Percentiles rank a stretch among this genome's conserved stretches.
Evolutionary conservation across 2,888 invertebrate genomes (phyloP).

Genomic region (Margaritifera margaritifera): DNA sequence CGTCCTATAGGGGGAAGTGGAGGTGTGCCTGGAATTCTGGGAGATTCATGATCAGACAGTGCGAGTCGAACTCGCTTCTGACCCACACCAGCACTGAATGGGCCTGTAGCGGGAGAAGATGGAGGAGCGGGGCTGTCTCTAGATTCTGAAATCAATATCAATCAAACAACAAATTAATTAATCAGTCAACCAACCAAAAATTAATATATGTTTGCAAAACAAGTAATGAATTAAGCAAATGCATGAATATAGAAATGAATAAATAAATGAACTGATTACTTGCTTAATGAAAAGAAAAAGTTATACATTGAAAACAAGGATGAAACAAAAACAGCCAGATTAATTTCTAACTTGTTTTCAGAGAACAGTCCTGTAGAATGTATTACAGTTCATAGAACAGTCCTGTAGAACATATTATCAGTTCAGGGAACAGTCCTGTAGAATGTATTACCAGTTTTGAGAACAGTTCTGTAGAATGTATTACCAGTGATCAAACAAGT

Average conservation of each 20-base stretch:
- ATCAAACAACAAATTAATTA: neutral
- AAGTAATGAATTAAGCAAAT: neutral
- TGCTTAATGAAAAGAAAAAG: no score
- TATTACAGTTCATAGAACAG: no score
- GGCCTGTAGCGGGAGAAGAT: slow-evolving; percentile 28
- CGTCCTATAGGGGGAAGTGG: slow-evolving; percentile 50
- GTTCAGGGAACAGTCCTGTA: no score
- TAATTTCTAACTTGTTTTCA: no score
- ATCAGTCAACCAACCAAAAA: neutral
- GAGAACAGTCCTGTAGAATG: no score
- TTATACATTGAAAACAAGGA: no score
- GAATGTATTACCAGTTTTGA: no score
- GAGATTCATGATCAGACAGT: slow-evolving; percentile 32
- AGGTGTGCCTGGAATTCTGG: slow-evolving; percentile 32
- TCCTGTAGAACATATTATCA: no score
- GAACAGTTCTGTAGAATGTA: no score
- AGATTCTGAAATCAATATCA: slow-evolving; percentile 16
- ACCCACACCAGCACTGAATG: slow-evolving; percentile 21
- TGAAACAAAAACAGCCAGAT: no score
- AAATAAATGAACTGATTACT: neutral
- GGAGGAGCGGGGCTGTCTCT: slow-evolving; percentile 28
- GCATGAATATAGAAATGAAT: neutral
- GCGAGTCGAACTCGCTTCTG: slow-evolving; percentile 43
- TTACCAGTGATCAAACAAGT: no score
- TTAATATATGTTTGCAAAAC: neutral